Evolutionary conservation across 2,113 vertebrate genomes (phyloP).

Genomic region (Girardinichthys multiradiatus): DNA sequence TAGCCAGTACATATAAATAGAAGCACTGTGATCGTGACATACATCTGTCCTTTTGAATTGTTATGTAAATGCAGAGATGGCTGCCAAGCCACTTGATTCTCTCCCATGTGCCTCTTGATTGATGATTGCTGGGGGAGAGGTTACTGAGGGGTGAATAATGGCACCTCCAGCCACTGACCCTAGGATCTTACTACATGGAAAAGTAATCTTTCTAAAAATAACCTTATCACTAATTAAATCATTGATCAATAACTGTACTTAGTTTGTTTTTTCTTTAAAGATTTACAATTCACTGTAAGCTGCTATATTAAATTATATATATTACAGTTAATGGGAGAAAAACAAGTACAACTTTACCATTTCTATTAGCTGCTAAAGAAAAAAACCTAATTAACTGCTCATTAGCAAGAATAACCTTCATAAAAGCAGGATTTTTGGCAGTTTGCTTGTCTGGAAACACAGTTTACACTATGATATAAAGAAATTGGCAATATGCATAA

Average conservation of each 20-base stretch:
- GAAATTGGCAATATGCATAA: background rate
- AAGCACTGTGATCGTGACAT: slow-evolving; percentile 35
- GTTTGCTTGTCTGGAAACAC: too few relatives aligned
- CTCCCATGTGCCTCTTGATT: slow-evolving; percentile 84
- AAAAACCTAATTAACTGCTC: too few relatives aligned
- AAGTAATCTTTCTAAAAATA: slow-evolving; percentile 22
- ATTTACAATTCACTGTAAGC: too few relatives aligned
- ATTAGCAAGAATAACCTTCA: too few relatives aligned
- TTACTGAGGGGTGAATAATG: slow-evolving; percentile 78
- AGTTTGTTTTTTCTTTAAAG: too few relatives aligned
- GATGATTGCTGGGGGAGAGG: slow-evolving; percentile 86
- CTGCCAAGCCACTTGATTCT: slow-evolving; percentile 79
- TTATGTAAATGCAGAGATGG: slow-evolving; percentile 75
- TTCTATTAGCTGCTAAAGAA: too few relatives aligned
- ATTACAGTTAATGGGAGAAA: too few relatives aligned
- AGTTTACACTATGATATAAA: background rate
- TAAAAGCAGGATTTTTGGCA: too few relatives aligned
- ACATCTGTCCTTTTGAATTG: slow-evolving; percentile 65
- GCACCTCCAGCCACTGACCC: slow-evolving; percentile 64
- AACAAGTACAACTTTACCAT: too few relatives aligned
- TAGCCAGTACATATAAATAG: slow-evolving; percentile 17
- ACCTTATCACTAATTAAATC: slow-evolving; percentile 19
- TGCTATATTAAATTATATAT: background rate
- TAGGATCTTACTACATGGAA: slow-evolving; percentile 12
- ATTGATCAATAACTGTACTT: background rate